Base-by-base conservation (phyloP, 2,797 vertebrate species). In the Sebastes nivosus region DNA sequence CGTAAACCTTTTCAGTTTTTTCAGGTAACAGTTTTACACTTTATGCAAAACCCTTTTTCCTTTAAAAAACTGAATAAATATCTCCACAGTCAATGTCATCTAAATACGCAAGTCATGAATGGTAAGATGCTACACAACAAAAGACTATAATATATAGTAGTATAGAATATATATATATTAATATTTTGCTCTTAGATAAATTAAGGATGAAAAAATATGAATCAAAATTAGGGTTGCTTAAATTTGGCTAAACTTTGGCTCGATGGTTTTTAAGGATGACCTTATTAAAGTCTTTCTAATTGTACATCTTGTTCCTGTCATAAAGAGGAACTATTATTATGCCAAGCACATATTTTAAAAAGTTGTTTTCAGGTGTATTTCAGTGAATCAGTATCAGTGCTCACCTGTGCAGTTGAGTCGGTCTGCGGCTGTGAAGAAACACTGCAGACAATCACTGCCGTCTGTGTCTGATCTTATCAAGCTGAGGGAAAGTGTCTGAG, bases 381-480 rank as follows among this genome's bases (percentile, higher is more conserved):
- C 10, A 59, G 5, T 16, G 46, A 20, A 52, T 54, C 11, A 9
- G 27, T 59, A 3, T 65, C 6, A 30, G 24, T 16, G 42, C 77
- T 89, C 66, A 91, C 89, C 89, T 84, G 69, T 70, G 66, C 63
- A 64, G 88, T 72, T 30, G 77, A 78, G 50, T 32, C 16, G 25
- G 36, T 32, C 42, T 57, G 60, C 14, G 3, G 24, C 63, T 42
- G 34, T 59, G 66, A 59, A 57, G 81, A 82, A 63, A 46, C 66
- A 76, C 67, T 68, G 36, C 66, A 76, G 67, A 72, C 67, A 0
- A n/a, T 70, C 59, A 8, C 30, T 4, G 16, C 25, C 38, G 42
- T 59, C 70, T 72, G 74, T 55, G 12, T 79, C 79, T 70, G 79
- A 69, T 68, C 54, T 70, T 10, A 57, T 77, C 42, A 24, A 29